Conservation (phyloP, 2,113 vertebrate species). For the Platysteira castanea region DNA sequence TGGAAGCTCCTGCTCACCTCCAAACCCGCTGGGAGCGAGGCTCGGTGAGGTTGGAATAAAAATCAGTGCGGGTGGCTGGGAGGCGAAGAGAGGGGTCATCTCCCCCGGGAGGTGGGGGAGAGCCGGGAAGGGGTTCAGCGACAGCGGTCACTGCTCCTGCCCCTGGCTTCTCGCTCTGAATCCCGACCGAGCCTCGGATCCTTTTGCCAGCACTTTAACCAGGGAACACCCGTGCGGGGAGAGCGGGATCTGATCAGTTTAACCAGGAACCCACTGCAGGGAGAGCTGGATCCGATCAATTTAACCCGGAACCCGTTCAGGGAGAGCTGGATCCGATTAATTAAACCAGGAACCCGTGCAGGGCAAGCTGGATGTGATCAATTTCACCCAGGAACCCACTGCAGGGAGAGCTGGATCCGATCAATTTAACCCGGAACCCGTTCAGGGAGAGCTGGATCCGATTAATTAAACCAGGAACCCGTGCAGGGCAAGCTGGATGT, state of each 20-base stretch:
- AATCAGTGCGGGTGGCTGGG: not conserved
- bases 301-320: not conserved
- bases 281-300: not conserved
- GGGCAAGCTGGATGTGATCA: not conserved
- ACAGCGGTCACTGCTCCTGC: not conserved
- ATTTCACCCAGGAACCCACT: rapidly evolving
- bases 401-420: not conserved
- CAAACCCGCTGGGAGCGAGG: not conserved
- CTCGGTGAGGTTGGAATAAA: slow-evolving; percentile 12
- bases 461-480: rapidly evolving
- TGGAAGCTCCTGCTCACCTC: not conserved
- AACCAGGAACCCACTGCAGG: not conserved
- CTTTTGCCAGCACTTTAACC: not conserved
- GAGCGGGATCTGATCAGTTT: not conserved
- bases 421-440: rapidly evolving
- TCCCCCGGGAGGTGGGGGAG: not conserved
- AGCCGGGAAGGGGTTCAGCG: not conserved
- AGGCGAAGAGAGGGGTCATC: not conserved
- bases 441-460: not conserved
- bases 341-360: not conserved
- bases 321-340: not conserved
- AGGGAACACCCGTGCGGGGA: too few species aligned
- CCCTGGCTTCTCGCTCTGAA: not conserved
- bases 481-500: not conserved
- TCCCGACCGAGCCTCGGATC: not conserved